phyloP scores from a whole-genome alignment of 37 sponge, comb jelly and placozoan species.

The Chondrilla cf. caribensis region DNA sequence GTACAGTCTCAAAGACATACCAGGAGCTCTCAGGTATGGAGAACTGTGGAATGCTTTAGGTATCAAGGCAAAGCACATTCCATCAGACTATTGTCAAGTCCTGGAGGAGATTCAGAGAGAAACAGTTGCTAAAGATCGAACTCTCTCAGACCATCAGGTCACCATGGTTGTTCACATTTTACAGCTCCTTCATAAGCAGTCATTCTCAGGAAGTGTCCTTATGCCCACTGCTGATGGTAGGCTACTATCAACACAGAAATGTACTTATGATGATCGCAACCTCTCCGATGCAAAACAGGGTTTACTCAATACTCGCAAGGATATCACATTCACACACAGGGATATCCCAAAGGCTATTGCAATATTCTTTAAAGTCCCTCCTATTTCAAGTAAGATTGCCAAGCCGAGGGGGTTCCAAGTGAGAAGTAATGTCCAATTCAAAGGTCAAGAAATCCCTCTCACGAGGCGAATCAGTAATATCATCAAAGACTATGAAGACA shows the following conservation, averaged over 20 bases:
- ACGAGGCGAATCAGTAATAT: conserved; percentile 60
- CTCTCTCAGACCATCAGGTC: not conserved
- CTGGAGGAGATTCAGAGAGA: not conserved
- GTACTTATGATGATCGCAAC: conserved; percentile 55
- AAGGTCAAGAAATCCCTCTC: conserved; percentile 39
- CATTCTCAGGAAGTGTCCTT: conserved; percentile 1
- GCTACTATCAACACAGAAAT: conserved; percentile 26
- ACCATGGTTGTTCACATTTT: conserved; percentile 29
- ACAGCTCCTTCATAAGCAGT: conserved; percentile 11
- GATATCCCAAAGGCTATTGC: conserved; percentile 28
- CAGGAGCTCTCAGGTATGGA: not conserved
- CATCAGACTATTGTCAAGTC: not conserved
- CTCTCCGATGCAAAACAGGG: not conserved
- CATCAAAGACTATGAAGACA: conserved; percentile 53
- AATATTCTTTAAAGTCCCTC: conserved; percentile 40
- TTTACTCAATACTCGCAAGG: no score
- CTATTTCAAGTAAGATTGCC: conserved; percentile 49
- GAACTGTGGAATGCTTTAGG: conserved; percentile 16
- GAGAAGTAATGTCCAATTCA: conserved; percentile 3
- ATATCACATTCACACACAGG: conserved; percentile 32
- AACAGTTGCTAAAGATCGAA: not conserved
- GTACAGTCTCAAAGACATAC: not conserved
- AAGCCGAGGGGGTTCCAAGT: conserved; percentile 37
- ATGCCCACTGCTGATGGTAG: conserved; percentile 31
- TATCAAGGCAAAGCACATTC: not conserved